phyloP scores from a whole-genome alignment of 1,140 invertebrate genomes.

The Cyclargus thomasi region DNA sequence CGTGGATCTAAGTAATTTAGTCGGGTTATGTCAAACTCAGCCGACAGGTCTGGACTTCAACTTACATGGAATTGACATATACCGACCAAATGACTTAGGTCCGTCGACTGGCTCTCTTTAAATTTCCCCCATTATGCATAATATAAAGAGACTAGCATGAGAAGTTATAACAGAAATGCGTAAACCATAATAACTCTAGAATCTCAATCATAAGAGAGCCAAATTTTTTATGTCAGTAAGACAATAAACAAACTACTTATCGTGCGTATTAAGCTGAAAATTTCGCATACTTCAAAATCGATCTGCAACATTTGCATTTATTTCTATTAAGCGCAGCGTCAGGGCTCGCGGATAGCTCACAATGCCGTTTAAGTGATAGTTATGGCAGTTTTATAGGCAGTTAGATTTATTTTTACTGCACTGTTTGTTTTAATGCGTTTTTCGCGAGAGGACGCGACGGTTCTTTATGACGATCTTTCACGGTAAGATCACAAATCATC shows the following conservation, averaged over 20 bases:
- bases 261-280: not conserved
- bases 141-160: too few species aligned
- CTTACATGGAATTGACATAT: too few species aligned
- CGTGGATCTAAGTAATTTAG: too few species aligned
- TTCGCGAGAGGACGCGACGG: slow-evolving; percentile 67
- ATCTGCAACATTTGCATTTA: slow-evolving; percentile 4
- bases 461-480: slow-evolving; percentile 29
- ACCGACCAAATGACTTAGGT: too few species aligned
- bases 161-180: too few species aligned
- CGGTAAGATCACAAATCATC: slow-evolving; percentile 39
- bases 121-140: too few species aligned
- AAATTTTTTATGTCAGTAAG: too few species aligned
- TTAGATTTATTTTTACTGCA: slow-evolving; percentile 76
- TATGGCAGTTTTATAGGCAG: slow-evolving; percentile 76
- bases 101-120: too few species aligned
- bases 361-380: slow-evolving; percentile 75
- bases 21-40: too few species aligned
- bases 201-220: too few species aligned
- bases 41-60: too few species aligned
- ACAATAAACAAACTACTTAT: not conserved
- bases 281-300: not conserved
- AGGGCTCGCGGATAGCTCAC: slow-evolving; percentile 53
- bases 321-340: slow-evolving; percentile 31
- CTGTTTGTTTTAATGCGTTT: slow-evolving; percentile 75
- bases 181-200: too few species aligned